Base-by-base conservation (phyloP, 2,888 invertebrate species). In the Drosophila fulvimacula region DNA sequence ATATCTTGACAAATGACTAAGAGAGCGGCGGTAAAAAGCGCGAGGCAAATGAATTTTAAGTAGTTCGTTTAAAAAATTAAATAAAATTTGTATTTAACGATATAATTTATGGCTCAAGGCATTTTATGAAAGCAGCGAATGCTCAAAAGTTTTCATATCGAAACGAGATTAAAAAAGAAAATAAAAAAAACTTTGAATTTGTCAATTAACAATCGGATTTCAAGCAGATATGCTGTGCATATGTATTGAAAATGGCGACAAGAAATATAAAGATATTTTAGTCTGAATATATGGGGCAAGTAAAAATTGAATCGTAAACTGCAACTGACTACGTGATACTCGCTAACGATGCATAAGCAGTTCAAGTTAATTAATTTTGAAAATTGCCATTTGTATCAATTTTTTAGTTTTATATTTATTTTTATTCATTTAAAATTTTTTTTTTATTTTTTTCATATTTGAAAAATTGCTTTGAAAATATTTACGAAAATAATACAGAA, bases 1-100 rank as follows among this genome's bases (percentile, higher is more conserved):
- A 52, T 65, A 52, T 24, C 32, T 53, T 36, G 44, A 24, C 42
- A 44, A 51, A 49, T 64, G 44, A 51, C 63, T 13, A 21, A 56
- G 41, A 32, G 44, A 41, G 44, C 44, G 11, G 11, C 6, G 13
- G n/a, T n/a, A n/a, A 9, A 9, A 34, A 44, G 7, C 17, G 27
- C 48, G 19, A 27, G 19, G 27, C 36, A 38, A 58, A 21, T 11
- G 27, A 39, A 48, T 30, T 51, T 44, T 3, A 30, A 19, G 15
- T 27, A 34, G 36, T 57, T 30, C 11, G 57, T 36, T 36, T 24
- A 0, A 34, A 24, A 9, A 41, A 55, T 42, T 11, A 5, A 24
- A 44, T 5, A 6, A n/a, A 24, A 13, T 27, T 24, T 44, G 17
- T 36, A 24, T 24, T 24, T 44, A 27, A 57, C 17, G 32, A 55